A percentile compares a stretch with the other conserved stretches of the same genome.
Conservation (phyloP, 2,888 invertebrate species). For the Stenotaenia linearis region DNA sequence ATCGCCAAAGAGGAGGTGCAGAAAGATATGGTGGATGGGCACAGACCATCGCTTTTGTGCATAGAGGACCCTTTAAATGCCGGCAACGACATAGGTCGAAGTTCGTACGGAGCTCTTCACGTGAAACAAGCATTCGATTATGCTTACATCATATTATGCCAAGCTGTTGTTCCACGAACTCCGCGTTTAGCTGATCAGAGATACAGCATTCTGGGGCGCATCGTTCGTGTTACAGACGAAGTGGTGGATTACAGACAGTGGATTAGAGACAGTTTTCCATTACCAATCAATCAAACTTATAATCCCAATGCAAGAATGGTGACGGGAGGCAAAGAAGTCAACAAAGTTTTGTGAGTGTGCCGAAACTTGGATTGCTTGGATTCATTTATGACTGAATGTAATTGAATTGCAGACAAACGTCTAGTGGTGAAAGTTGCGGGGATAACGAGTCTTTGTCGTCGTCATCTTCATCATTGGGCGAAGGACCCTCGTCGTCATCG, state of each 20-base stretch:
- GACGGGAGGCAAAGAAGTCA: not conserved
- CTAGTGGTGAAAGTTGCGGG: slow-evolving; percentile 29
- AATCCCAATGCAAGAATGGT: not conserved
- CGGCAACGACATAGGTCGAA: slow-evolving; percentile 95
- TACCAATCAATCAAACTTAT: slow-evolving; percentile 33
- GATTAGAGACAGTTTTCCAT: slow-evolving; percentile 56
- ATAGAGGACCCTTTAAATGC: slow-evolving; percentile 92
- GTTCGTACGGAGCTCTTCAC: slow-evolving; percentile 88
- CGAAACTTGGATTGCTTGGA: not conserved
- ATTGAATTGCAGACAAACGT: slow-evolving; percentile 14
- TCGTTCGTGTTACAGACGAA: slow-evolving; percentile 88
- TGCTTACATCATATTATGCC: slow-evolving; percentile 59
- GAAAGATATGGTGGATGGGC: slow-evolving; percentile 88
- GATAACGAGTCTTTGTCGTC: slow-evolving; percentile 31
- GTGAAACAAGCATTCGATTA: slow-evolving; percentile 93
- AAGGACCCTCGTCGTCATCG: slow-evolving; percentile 33
- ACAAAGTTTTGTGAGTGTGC: not conserved
- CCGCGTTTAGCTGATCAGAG: slow-evolving; percentile 36
- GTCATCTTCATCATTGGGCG: slow-evolving; percentile 32
- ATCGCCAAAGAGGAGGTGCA: slow-evolving; percentile 87
- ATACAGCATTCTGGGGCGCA: slow-evolving; percentile 75
- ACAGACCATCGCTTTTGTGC: slow-evolving; percentile 86
- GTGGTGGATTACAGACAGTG: slow-evolving; percentile 68
- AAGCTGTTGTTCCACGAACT: slow-evolving; percentile 41
- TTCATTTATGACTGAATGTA: not conserved